Evolutionary conservation across 2,888 invertebrate genomes (phyloP), one percentile per base, ranked within the genome.

Genomic region (Perdita meconis): DNA sequence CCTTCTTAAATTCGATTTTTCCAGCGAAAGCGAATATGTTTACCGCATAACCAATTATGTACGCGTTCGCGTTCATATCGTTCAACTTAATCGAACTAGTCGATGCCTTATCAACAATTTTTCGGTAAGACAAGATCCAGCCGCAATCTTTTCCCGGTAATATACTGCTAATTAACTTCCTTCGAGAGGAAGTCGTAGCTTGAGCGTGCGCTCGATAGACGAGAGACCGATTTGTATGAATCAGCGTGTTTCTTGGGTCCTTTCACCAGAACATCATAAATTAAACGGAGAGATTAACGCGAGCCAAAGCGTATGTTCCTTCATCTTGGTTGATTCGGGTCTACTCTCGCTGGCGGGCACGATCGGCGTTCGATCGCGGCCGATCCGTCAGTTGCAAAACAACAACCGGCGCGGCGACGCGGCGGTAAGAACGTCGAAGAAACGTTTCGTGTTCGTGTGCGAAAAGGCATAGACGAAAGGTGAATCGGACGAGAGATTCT

Each of bases 201-300:
- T 22, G 72, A 70, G 66, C 42, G 68, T 44, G 16, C 44, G 34
- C 68, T 55, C 56, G 71, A 80, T 79, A 73, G 73, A 57, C 72
- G 78, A 55, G 60, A 71, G 76, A 79, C 78, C 85, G 77, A 85
- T 79, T 79, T 53, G 36, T 53, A 50, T 59, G 59, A 75, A 75
- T 68, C 61, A 19, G 50, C 6, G 40, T 63, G 50, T 69, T 71
- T 75, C 72, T 71, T 72, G 63, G 61, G 75, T 86, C 87, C 88
- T 88, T 90, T 88, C 87, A 89, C 86, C 82, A 78, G 71, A 83
- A 85, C 84, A 84, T 87, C 84, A 82, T 90, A 90, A 90, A 89
- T 90, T 88, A 82, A 86, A 72, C 57, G 79, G 86, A 87, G 87
- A 90, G 90, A 90, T 88, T 87, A 89, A n/a, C n/a, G n/a, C n/a